Evolutionary conservation across 2,888 invertebrate genomes (phyloP).

Genomic region (Cerceris ruficornis): DNA sequence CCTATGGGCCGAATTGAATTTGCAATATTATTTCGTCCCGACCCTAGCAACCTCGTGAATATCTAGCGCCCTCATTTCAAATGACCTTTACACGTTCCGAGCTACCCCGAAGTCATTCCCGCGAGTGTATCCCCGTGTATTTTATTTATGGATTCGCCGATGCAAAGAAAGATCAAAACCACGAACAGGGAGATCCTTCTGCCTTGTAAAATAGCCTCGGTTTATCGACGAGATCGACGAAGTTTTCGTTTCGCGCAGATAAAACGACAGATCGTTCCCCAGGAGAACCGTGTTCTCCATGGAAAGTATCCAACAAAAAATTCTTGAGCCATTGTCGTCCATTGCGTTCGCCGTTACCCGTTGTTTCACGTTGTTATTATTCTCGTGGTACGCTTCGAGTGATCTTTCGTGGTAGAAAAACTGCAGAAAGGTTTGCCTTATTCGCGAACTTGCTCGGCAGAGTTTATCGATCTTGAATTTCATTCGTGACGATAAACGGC

Average conservation of each 20-base stretch:
- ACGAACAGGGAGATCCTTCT: constrained; percentile 14
- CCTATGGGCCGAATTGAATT: constrained; percentile 59
- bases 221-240: constrained; percentile 58
- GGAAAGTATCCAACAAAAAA: no score
- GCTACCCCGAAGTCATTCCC: not conserved
- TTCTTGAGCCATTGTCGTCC: no score
- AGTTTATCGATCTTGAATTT: not conserved
- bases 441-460: no score
- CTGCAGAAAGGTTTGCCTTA: no score
- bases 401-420: no score
- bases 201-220: constrained; percentile 25
- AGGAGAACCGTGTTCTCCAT: constrained; percentile 17
- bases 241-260: constrained; percentile 59
- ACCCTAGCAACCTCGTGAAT: constrained; percentile 42
- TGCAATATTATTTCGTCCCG: constrained; percentile 63
- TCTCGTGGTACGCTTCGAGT: no score
- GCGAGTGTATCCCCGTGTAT: constrained; percentile 37
- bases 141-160: constrained; percentile 54
- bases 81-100: constrained; percentile 30
- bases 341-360: no score
- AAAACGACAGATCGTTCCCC: constrained; percentile 34
- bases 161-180: constrained; percentile 40
- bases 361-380: no score
- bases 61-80: constrained; percentile 44
- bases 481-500: not conserved